These are phyloP conservation scores for Scaptomyza montana DNA, from an alignment of 1,140 invertebrate genomes.

Conservation along the genomic window DNA sequence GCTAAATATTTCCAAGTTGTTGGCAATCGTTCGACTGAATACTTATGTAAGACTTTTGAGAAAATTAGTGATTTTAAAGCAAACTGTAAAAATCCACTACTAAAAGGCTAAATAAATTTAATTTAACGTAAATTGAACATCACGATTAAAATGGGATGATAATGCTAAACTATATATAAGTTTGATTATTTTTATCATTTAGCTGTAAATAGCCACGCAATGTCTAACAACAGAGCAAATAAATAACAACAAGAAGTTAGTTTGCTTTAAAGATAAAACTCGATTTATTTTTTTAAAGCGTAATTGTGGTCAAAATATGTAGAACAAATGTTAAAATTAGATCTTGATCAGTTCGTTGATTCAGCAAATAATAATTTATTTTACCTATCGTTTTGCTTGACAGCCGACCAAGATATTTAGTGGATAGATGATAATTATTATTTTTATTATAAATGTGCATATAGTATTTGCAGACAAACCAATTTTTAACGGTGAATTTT, in stretches of 20 bases:
- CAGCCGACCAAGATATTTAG: conserved; percentile 1
- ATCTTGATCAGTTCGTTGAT: background rate
- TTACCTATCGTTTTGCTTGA: conserved; percentile 5
- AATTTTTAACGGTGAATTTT: background rate
- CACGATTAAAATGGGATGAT: background rate
- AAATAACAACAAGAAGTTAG: background rate
- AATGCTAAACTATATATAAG: conserved; percentile 3
- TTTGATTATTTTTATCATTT: background rate
- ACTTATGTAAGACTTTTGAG: background rate
- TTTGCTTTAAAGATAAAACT: background rate
- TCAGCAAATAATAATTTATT: conserved; percentile 13
- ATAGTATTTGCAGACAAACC: conserved; percentile 5
- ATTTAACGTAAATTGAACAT: background rate
- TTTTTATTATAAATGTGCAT: background rate
- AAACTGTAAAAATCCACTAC: background rate
- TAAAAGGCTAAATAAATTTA: background rate
- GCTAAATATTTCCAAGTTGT: conserved; percentile 32
- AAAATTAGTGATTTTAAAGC: background rate
- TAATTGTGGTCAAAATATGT: background rate
- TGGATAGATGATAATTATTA: background rate
- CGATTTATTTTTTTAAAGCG: conserved; percentile 8
- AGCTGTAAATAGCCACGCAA: conserved; percentile 6
- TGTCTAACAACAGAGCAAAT: conserved; percentile 6
- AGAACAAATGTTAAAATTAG: background rate
- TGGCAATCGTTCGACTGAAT: background rate